phyloP scores from a whole-genome alignment of 2,113 vertebrate species.

The Antidorcas marsupialis region DNA sequence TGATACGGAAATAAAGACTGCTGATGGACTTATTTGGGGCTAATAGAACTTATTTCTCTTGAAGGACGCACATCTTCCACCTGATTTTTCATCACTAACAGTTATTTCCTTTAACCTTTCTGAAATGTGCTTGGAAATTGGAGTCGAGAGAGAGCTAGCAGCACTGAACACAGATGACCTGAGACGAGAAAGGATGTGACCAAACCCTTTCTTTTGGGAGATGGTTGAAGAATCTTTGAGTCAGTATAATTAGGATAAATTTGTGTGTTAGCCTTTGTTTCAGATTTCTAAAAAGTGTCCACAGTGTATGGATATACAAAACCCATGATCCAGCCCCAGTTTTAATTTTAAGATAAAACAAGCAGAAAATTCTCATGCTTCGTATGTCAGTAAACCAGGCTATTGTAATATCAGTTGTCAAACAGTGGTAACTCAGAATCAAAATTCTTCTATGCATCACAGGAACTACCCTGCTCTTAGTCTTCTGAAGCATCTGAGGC shows the following conservation, averaged over 20 bases:
- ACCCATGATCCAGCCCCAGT: not conserved
- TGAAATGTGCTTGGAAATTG: not conserved
- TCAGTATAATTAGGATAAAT: not conserved
- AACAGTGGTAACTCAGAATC: not conserved
- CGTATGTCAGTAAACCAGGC: not conserved
- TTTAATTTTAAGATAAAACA: not conserved
- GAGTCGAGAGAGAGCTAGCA: not conserved
- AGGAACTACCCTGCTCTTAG: not conserved
- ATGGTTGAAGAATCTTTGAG: not conserved
- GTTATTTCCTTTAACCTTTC: not conserved
- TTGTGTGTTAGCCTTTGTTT: not conserved
- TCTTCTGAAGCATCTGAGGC: not conserved
- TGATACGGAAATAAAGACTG: conserved; percentile 6
- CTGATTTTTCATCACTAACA: conserved; percentile 24
- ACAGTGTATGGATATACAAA: not conserved
- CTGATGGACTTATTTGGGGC: conserved; percentile 21
- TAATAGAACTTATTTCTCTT: conserved; percentile 1
- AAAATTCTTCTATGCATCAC: accelerated
- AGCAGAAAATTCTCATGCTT: not conserved
- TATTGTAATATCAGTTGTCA: not conserved
- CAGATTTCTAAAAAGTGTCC: not conserved
- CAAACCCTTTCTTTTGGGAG: not conserved
- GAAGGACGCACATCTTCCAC: conserved; percentile 22
- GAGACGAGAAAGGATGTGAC: not conserved
- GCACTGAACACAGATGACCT: not conserved